These are phyloP conservation scores for Amblyraja radiata DNA, from an alignment of 2,797 vertebrate species.

Conservation along the genomic window DNA sequence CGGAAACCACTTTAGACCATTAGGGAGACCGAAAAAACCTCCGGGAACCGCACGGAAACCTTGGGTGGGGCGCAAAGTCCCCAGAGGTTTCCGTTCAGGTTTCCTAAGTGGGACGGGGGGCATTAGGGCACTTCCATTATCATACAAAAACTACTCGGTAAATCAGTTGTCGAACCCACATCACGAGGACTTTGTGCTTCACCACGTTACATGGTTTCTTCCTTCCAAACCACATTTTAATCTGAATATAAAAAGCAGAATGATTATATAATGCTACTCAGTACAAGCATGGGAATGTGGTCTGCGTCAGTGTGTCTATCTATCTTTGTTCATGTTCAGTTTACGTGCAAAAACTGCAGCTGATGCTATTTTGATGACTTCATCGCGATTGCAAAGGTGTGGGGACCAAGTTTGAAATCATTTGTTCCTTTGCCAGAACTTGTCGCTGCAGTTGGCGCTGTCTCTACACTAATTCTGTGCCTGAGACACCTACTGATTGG, in stretches of 20 bases:
- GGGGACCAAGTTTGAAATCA: not conserved
- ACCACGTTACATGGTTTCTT: not conserved
- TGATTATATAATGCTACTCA: not conserved
- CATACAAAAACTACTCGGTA: not conserved
- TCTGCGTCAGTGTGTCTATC: not conserved
- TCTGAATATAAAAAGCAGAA: not conserved
- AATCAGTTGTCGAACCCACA: not conserved
- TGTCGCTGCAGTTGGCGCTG: slow-evolving; percentile 30
- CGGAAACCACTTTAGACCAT: no score
- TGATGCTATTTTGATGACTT: not conserved
- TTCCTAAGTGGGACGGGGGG: no score
- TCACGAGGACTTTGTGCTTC: not conserved
- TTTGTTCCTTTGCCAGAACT: slow-evolving; percentile 18
- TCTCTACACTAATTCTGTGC: not conserved
- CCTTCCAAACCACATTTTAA: not conserved
- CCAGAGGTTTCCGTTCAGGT: no score
- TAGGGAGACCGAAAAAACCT: no score
- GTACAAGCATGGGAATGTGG: not conserved
- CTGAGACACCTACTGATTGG: slow-evolving; percentile 12
- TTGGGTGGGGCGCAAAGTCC: no score
- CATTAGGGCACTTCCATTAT: not conserved
- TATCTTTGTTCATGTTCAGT: not conserved
- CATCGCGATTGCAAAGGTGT: not conserved
- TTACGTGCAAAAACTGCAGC: not conserved
- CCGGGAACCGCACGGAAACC: no score